Evolutionary conservation across 2,797 vertebrate genomes (phyloP).

Genomic region (Chrysocyon brachyurus): DNA sequence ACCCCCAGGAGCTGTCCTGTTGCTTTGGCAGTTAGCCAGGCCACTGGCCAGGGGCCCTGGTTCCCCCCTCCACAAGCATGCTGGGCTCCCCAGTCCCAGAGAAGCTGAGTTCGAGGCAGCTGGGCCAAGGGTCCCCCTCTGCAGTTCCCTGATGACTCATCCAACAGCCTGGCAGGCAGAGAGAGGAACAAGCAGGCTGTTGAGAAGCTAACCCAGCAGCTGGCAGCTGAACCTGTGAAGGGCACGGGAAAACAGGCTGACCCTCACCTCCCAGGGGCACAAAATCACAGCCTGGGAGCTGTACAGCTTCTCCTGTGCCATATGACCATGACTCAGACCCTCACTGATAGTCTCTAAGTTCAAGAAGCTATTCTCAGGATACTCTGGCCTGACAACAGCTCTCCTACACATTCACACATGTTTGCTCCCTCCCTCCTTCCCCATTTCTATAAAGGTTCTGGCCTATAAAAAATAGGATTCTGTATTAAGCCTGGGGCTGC

Average conservation of each 20-base stretch:
- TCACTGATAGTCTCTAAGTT: conserved; percentile 83
- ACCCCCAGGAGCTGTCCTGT: neutral
- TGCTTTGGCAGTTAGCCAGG: neutral
- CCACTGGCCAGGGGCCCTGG: neutral
- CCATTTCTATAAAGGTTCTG: neutral
- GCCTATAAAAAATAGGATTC: neutral
- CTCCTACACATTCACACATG: neutral
- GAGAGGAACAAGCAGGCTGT: conserved; percentile 82
- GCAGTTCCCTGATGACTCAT: conserved; percentile 83
- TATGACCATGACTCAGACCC: conserved; percentile 87
- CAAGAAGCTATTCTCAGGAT: conserved; percentile 82
- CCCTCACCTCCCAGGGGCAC: conserved; percentile 60
- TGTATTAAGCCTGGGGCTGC: neutral
- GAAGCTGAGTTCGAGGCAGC: conserved; percentile 56
- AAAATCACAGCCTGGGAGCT: conserved; percentile 72
- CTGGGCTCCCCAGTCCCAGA: neutral
- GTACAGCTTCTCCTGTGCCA: conserved; percentile 83
- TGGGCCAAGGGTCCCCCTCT: conserved; percentile 62
- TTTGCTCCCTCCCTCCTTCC: neutral
- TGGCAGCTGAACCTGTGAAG: conserved; percentile 83
- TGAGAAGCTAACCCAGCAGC: conserved; percentile 79
- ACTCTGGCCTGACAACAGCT: conserved; percentile 70
- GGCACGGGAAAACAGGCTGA: conserved; percentile 74
- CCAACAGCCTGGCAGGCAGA: conserved; percentile 82
- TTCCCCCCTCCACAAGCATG: neutral